phyloP scores from a whole-genome alignment of 2,113 vertebrate genomes.

The Apistogramma diplotaenia region DNA sequence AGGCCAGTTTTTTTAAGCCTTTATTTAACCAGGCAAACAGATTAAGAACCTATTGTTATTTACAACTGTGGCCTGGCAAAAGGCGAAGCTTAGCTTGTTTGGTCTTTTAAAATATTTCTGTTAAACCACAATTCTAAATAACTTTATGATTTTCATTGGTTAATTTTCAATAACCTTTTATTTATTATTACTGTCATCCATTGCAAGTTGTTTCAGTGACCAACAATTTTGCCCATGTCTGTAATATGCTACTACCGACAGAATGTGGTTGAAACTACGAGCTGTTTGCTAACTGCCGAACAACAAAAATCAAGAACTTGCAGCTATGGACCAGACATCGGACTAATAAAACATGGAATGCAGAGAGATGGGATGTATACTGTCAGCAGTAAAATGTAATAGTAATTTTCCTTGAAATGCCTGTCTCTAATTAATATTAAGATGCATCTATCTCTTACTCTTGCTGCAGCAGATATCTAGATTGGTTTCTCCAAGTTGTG shows the following conservation, averaged over 20 bases:
- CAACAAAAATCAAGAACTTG: neutral
- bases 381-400: neutral
- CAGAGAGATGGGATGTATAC: neutral
- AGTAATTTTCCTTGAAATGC: neutral
- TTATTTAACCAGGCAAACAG: too few relatives aligned
- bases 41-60: too few relatives aligned
- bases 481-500: slow-evolving; percentile 3
- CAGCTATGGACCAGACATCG: neutral
- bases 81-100: too few relatives aligned
- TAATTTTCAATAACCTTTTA: too few relatives aligned
- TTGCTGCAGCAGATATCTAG: neutral
- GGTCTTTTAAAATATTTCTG: too few relatives aligned
- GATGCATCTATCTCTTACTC: neutral
- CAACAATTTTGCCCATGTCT: too few relatives aligned
- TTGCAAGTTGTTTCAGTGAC: too few relatives aligned
- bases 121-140: too few relatives aligned
- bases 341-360: neutral
- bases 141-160: too few relatives aligned
- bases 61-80: too few relatives aligned
- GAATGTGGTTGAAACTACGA: neutral
- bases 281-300: neutral
- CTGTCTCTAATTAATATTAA: neutral
- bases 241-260: neutral
- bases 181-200: too few relatives aligned
- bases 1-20: too few relatives aligned